phyloP scores from a whole-genome alignment of 2,797 vertebrate genomes.

The Heteromormyrus szaboi region DNA sequence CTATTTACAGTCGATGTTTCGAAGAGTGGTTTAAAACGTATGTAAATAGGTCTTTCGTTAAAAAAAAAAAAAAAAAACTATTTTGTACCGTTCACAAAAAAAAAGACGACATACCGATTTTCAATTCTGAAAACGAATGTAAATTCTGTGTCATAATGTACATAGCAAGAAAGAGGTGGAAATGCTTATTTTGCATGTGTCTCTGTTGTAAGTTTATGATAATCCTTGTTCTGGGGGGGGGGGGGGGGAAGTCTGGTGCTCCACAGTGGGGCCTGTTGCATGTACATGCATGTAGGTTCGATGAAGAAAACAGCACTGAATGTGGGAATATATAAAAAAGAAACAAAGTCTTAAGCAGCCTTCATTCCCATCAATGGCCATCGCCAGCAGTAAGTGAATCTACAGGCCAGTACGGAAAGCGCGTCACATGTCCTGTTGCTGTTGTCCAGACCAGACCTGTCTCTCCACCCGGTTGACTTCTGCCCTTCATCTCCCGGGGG shows the following conservation, averaged over 20 bases:
- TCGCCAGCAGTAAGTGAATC: slow-evolving; percentile 37
- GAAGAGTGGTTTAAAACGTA: slow-evolving; percentile 28
- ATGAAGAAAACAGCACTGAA: slow-evolving; percentile 33
- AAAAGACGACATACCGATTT: slow-evolving; percentile 60
- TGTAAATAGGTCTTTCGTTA: slow-evolving; percentile 84
- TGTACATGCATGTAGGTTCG: slow-evolving; percentile 48
- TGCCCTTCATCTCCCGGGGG: slow-evolving; percentile 19
- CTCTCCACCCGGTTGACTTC: slow-evolving; percentile 26
- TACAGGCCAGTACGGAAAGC: slow-evolving; percentile 35
- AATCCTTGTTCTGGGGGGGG: slow-evolving; percentile 40
- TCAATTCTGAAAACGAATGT: slow-evolving; percentile 72
- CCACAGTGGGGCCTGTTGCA: slow-evolving; percentile 49
- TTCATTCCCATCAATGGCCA: slow-evolving; percentile 42
- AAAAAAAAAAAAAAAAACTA: slow-evolving; percentile 64
- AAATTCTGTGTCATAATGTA: slow-evolving; percentile 81
- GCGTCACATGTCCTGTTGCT: slow-evolving; percentile 30
- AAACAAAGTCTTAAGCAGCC: slow-evolving; percentile 43
- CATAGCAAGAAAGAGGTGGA: slow-evolving; percentile 64
- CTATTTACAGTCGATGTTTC: slow-evolving; percentile 11
- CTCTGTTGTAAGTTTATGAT: slow-evolving; percentile 72
- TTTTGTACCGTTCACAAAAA: slow-evolving; percentile 78
- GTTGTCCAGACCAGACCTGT: slow-evolving; percentile 25
- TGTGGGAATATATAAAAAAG: slow-evolving; percentile 33
- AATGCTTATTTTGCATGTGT: slow-evolving; percentile 73
- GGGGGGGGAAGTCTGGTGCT: slow-evolving; percentile 33